phyloP scores from a whole-genome alignment of 2,888 invertebrate genomes.

The Trypoxylon attenuatum region DNA sequence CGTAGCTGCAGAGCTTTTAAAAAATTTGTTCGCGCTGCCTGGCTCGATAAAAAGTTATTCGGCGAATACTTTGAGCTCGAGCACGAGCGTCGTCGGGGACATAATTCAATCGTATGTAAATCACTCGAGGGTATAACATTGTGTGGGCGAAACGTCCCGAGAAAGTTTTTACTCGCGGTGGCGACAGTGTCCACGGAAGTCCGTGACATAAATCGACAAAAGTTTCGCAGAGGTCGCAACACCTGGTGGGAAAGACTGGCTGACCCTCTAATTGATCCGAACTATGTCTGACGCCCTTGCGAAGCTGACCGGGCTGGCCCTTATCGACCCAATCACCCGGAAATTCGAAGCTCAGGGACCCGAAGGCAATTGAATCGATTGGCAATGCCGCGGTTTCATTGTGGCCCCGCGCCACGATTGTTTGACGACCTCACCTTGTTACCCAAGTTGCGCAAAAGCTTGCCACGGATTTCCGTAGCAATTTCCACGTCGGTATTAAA shows the following conservation, averaged over 20 bases:
- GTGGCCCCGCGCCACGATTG: constrained; percentile 65
- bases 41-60: too few species aligned
- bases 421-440: constrained; percentile 68
- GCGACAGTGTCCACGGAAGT: too few species aligned
- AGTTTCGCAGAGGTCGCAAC: constrained; percentile 14
- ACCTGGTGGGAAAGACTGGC: constrained; percentile 15
- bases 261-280: constrained; percentile 53
- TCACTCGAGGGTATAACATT: too few species aligned
- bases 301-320: constrained; percentile 32
- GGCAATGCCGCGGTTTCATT: constrained; percentile 68
- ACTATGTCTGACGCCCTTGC: constrained; percentile 49
- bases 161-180: too few species aligned
- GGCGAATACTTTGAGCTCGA: too few species aligned
- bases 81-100: constrained; percentile 15
- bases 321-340: constrained; percentile 55
- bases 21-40: too few species aligned
- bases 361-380: constrained; percentile 64
- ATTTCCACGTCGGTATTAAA: constrained; percentile 41
- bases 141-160: too few species aligned
- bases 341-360: constrained; percentile 50
- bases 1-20: too few species aligned
- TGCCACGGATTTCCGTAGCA: constrained; percentile 46
- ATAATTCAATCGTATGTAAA: constrained; percentile 40
- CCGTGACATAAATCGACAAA: too few species aligned
- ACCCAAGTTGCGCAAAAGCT: constrained; percentile 64